These are phyloP conservation scores for Pantelozetes paolii DNA, from an alignment of 2,888 invertebrate species.

Conservation along the genomic window DNA sequence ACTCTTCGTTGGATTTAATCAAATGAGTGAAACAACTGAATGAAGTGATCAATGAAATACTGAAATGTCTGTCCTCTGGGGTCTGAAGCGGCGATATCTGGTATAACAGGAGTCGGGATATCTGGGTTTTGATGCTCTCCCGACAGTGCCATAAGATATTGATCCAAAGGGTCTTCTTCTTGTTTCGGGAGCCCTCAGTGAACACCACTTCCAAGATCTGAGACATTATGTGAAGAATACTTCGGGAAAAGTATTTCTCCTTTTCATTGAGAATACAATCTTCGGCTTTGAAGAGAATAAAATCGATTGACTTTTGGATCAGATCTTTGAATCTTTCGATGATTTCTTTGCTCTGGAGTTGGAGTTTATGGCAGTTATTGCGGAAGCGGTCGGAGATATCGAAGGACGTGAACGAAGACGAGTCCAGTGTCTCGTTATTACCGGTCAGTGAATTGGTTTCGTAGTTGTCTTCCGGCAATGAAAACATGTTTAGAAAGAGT, in stretches of 20 bases:
- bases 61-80: constrained; percentile 54
- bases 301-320: constrained; percentile 11
- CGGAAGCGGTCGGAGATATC: constrained; percentile 17
- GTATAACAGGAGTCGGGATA: constrained; percentile 56
- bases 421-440: constrained; percentile 16
- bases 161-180: constrained; percentile 55
- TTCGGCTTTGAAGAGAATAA: constrained; percentile 39
- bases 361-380: constrained; percentile 7
- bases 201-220: constrained; percentile 36
- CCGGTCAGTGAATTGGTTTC: background rate
- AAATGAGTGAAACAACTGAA: constrained; percentile 32
- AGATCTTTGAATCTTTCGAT: constrained; percentile 44
- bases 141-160: constrained; percentile 51
- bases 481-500: constrained; percentile 21
- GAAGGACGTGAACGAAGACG: constrained; percentile 26
- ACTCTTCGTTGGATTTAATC: constrained; percentile 17
- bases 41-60: constrained; percentile 51
- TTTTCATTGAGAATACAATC: constrained; percentile 33
- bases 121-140: constrained; percentile 53
- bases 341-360: constrained; percentile 39
- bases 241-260: constrained; percentile 45
- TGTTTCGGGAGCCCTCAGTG: constrained; percentile 1
- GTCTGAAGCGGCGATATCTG: constrained; percentile 56
- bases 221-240: constrained; percentile 43
- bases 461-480: constrained; percentile 11